Evolutionary conservation across 2,113 vertebrate genomes (phyloP).

Genomic region (Lamprologus speciosus): DNA sequence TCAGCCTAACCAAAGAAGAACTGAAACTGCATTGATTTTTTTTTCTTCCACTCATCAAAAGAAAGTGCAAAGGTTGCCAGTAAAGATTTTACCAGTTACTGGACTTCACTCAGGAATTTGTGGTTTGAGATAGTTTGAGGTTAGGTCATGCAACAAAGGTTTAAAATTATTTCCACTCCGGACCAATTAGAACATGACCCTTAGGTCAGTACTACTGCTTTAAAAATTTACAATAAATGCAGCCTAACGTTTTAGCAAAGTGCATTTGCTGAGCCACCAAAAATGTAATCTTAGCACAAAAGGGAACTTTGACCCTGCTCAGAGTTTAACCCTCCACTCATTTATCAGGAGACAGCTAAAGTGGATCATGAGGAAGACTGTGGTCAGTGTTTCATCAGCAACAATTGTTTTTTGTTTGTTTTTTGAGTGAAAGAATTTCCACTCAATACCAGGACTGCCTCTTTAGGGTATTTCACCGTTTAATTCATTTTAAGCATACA

Average conservation of each 20-base stretch:
- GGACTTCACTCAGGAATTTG: conserved; percentile 31
- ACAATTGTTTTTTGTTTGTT: background rate
- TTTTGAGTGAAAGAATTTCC: background rate
- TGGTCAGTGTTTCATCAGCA: background rate
- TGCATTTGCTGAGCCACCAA: background rate
- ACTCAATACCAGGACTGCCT: background rate
- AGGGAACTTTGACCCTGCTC: conserved; percentile 44
- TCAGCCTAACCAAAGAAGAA: background rate
- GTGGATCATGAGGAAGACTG: background rate
- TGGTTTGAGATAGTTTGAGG: background rate
- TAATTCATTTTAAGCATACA: background rate
- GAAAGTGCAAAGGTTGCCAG: conserved; percentile 11
- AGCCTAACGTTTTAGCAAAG: background rate
- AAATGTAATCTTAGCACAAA: conserved; percentile 33
- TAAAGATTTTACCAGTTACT: background rate
- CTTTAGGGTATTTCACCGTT: background rate
- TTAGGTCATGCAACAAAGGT: background rate
- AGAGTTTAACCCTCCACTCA: conserved; percentile 5
- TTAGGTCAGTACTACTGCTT: background rate
- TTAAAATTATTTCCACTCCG: background rate
- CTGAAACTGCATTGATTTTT: background rate
- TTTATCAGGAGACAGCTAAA: conserved; percentile 15
- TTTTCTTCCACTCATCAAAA: background rate
- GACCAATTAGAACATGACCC: background rate
- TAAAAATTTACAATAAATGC: background rate